Conservation (phyloP, 2,797 vertebrate genomes). For the Cottoperca gobio region DNA sequence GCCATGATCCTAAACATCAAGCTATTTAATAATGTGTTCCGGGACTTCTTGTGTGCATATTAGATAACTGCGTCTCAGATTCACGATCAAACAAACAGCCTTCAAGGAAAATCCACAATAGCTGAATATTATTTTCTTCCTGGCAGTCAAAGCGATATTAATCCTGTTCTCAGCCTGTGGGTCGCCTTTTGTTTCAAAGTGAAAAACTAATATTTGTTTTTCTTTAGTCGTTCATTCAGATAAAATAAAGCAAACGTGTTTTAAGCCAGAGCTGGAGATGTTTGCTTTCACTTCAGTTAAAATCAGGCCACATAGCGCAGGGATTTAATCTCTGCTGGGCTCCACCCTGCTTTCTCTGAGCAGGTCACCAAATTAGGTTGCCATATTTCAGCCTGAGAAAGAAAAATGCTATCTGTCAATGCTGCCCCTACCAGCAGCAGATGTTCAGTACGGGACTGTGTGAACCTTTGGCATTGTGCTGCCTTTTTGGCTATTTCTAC, state of each 20-base stretch:
- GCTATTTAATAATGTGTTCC: conserved; percentile 43
- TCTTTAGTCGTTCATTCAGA: conserved; percentile 40
- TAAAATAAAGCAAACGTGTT: conserved; percentile 48
- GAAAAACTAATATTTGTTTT: conserved; percentile 65
- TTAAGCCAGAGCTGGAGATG: conserved; percentile 30
- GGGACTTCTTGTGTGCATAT: conserved; percentile 7
- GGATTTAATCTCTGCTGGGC: conserved; percentile 57
- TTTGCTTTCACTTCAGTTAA: conserved; percentile 64
- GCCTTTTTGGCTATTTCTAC: background rate
- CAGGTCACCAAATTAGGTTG: conserved; percentile 60
- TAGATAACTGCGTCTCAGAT: conserved; percentile 29
- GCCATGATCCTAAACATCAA: conserved; percentile 42
- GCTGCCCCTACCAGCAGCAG: background rate
- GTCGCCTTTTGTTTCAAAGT: conserved; percentile 30
- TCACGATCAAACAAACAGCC: conserved; percentile 42
- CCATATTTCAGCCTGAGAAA: conserved; percentile 42
- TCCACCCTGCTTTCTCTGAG: conserved; percentile 60
- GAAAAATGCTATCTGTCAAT: conserved; percentile 37
- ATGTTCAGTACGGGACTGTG: conserved; percentile 7
- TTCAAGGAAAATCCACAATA: conserved; percentile 41
- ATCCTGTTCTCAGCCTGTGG: conserved; percentile 3
- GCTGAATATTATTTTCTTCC: conserved; percentile 19
- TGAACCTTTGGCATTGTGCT: background rate
- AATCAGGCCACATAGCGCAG: conserved; percentile 49
- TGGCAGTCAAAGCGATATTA: conserved; percentile 33